Evolutionary conservation across 2,113 vertebrate genomes (phyloP).

Genomic region (Bubo scandiacus): DNA sequence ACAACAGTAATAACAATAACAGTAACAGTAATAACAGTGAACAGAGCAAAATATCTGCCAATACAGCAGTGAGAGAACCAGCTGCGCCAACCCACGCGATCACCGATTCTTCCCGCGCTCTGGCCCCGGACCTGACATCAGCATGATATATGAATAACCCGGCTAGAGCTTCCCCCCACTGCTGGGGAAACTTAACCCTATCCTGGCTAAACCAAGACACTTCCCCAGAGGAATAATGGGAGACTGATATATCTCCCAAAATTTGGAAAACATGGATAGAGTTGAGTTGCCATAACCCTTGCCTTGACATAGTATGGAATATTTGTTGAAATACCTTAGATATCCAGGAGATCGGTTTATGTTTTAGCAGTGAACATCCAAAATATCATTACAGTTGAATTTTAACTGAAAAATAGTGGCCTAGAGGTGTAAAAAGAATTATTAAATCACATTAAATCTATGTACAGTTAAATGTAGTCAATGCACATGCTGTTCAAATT

Average conservation of each 20-base stretch:
- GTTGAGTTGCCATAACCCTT: not conserved
- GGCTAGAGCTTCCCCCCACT: no score
- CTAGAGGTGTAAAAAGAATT: not conserved
- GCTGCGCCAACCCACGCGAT: no score
- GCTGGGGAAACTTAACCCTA: no score
- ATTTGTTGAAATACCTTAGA: not conserved
- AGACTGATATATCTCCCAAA: not conserved
- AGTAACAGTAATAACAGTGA: no score
- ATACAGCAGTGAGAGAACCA: no score
- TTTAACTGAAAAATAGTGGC: not conserved
- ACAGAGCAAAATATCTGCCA: no score
- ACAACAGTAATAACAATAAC: no score
- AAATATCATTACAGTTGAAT: not conserved
- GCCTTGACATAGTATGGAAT: not conserved
- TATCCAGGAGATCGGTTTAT: not conserved
- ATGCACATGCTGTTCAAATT: not conserved
- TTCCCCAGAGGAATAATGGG: not conserved
- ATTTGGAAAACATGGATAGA: not conserved
- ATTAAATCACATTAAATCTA: not conserved
- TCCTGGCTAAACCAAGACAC: no score
- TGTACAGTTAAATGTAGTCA: not conserved
- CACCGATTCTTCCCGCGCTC: no score
- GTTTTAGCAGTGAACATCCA: not conserved
- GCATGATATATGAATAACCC: no score
- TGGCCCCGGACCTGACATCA: no score